phyloP scores from a whole-genome alignment of 2,797 vertebrate genomes.

The Coranthus polyacanthus region DNA sequence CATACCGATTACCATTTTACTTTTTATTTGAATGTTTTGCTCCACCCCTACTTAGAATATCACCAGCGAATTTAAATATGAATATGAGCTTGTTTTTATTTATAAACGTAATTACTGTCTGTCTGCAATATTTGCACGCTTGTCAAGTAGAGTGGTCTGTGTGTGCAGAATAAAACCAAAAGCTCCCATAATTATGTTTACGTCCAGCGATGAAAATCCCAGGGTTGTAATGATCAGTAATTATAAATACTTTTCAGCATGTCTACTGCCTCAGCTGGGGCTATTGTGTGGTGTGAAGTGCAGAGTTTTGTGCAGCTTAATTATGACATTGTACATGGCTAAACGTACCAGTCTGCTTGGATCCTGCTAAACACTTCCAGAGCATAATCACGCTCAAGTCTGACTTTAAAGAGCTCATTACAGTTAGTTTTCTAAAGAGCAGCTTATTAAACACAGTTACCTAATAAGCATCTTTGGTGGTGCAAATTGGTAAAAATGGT shows the following conservation, averaged over 20 bases:
- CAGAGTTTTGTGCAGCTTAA: constrained; percentile 92
- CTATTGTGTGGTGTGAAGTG: constrained; percentile 82
- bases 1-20: constrained; percentile 74
- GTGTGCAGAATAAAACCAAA: constrained; percentile 82
- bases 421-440: constrained; percentile 98
- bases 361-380: constrained; percentile 92
- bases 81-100: constrained; percentile 86
- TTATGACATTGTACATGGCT: constrained; percentile 93
- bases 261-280: constrained; percentile 77
- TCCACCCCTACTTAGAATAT: constrained; percentile 72
- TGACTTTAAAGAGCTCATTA: constrained; percentile 99
- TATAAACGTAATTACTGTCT: constrained; percentile 85
- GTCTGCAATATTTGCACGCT: constrained; percentile 84
- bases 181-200: constrained; percentile 87
- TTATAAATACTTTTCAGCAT: constrained; percentile 86
- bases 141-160: constrained; percentile 80
- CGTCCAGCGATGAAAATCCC: constrained; percentile 84
- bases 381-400: constrained; percentile 95
- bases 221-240: constrained; percentile 87
- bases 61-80: constrained; percentile 75
- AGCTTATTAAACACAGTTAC: constrained; percentile 99
- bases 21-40: constrained; percentile 73
- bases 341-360: constrained; percentile 93
- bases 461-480: constrained; percentile 99
- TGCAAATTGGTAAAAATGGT: constrained; percentile 99